These are phyloP conservation scores for Acanthosoma haemorrhoidale DNA, from an alignment of 2,888 invertebrate species.

Conservation along the genomic window DNA sequence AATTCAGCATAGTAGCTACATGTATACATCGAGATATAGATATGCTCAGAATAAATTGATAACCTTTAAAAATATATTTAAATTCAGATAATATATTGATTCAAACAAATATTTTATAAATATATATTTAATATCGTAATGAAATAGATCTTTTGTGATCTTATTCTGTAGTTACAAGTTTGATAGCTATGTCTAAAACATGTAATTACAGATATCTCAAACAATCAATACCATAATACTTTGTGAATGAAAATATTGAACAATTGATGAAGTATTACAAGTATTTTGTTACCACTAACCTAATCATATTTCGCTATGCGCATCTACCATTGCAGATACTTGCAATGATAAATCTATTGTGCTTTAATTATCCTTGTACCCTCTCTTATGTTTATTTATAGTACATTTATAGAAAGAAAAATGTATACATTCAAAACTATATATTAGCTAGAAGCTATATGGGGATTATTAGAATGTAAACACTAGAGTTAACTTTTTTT, in stretches of 20 bases:
- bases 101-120: slow-evolving; percentile 20
- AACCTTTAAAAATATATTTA: slow-evolving; percentile 24
- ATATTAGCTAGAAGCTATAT: slow-evolving; percentile 18
- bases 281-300: background rate
- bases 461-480: slow-evolving; percentile 22
- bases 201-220: background rate
- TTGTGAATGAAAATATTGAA: slow-evolving; percentile 2
- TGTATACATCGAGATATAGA: slow-evolving; percentile 1
- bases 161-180: background rate
- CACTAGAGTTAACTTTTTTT: slow-evolving; percentile 22
- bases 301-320: slow-evolving; percentile 5
- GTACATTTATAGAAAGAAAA: slow-evolving; percentile 19
- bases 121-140: slow-evolving; percentile 20
- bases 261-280: background rate
- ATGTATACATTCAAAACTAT: slow-evolving; percentile 9
- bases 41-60: slow-evolving; percentile 17
- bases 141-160: background rate
- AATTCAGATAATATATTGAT: slow-evolving; percentile 9
- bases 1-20: slow-evolving; percentile 18
- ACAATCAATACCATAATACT: slow-evolving; percentile 8
- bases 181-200: background rate
- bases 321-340: slow-evolving; percentile 20
- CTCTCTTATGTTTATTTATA: slow-evolving; percentile 19
- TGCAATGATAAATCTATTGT: slow-evolving; percentile 26
- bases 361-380: slow-evolving; percentile 11